These are phyloP conservation scores for Margaritifera margaritifera DNA, from an alignment of 2,888 invertebrate genomes.

Conservation along the genomic window DNA sequence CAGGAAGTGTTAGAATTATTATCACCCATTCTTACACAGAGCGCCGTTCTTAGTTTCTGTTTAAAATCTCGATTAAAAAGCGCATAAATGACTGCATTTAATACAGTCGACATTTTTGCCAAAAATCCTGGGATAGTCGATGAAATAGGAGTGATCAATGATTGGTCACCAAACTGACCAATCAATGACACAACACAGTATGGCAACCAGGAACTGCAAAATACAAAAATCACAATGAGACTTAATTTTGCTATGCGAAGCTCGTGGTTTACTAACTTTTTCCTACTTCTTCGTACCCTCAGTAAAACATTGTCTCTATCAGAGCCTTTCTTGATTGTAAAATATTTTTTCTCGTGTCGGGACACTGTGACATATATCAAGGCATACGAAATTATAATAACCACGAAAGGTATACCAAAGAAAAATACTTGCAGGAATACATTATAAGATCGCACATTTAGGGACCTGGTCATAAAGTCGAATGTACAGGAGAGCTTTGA, in stretches of 20 bases:
- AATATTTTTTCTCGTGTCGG: slow-evolving; percentile 18
- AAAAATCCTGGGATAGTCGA: slow-evolving; percentile 19
- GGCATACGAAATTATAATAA: slow-evolving; percentile 13
- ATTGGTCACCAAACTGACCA: slow-evolving; percentile 17
- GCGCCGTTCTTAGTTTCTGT: neutral
- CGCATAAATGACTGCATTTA: slow-evolving; percentile 23
- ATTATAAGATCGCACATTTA: slow-evolving; percentile 13
- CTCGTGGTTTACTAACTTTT: neutral
- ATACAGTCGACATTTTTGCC: slow-evolving; percentile 19
- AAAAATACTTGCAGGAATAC: slow-evolving; percentile 17
- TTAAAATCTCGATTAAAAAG: slow-evolving; percentile 17
- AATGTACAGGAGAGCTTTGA: slow-evolving; percentile 20
- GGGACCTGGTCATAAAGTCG: slow-evolving; percentile 14
- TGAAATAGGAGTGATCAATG: slow-evolving; percentile 11
- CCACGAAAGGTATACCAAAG: slow-evolving; percentile 12
- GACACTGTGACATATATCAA: slow-evolving; percentile 16
- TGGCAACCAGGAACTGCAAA: slow-evolving; percentile 23
- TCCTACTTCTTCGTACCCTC: slow-evolving; percentile 13
- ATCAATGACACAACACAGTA: slow-evolving; percentile 18
- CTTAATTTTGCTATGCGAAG: too few relatives aligned
- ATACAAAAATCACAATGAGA: neutral
- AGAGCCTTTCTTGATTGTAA: slow-evolving; percentile 3
- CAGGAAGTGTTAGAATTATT: too few relatives aligned
- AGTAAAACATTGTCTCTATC: slow-evolving; percentile 15
- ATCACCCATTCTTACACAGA: too few relatives aligned